phyloP scores from a whole-genome alignment of 2,888 invertebrate species.

The Cecidostiba fungosa region DNA sequence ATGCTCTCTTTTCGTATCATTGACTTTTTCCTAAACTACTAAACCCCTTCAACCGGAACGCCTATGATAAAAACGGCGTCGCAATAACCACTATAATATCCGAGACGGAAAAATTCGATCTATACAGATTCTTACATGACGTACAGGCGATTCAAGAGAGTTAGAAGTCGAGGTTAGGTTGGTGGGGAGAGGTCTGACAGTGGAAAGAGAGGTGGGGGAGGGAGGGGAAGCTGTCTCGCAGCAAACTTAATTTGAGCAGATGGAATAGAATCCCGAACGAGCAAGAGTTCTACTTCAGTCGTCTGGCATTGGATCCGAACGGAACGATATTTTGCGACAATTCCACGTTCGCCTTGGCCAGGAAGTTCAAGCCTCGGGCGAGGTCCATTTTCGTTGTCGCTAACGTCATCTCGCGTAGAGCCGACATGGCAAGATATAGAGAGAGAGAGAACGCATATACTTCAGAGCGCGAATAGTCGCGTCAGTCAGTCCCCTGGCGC shows the following conservation, averaged over 20 bases:
- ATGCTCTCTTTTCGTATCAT: too few relatives aligned
- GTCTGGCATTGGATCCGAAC: constrained; percentile 15
- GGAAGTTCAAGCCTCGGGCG: constrained; percentile 19
- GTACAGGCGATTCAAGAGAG: background rate
- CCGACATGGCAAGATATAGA: background rate
- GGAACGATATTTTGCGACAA: constrained; percentile 34
- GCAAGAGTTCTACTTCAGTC: background rate
- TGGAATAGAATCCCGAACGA: background rate
- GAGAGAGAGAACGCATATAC: background rate
- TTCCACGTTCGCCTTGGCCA: background rate
- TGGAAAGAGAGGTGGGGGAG: too few relatives aligned
- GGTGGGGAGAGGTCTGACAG: too few relatives aligned
- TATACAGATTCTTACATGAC: constrained; percentile 5
- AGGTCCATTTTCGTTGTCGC: constrained; percentile 16
- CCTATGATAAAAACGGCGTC: background rate
- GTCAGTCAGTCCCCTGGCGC: constrained; percentile 21
- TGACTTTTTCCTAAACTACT: too few relatives aligned
- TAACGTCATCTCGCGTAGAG: background rate
- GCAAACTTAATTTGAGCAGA: constrained; percentile 28
- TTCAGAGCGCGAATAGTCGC: background rate
- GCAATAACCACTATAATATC: background rate
- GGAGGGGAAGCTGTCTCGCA: background rate
- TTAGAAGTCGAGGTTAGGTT: background rate
- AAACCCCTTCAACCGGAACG: background rate
- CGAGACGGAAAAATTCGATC: background rate